These are phyloP conservation scores for Enteromius fasciolatus DNA, from an alignment of 2,797 vertebrate species.

Conservation along the genomic window DNA sequence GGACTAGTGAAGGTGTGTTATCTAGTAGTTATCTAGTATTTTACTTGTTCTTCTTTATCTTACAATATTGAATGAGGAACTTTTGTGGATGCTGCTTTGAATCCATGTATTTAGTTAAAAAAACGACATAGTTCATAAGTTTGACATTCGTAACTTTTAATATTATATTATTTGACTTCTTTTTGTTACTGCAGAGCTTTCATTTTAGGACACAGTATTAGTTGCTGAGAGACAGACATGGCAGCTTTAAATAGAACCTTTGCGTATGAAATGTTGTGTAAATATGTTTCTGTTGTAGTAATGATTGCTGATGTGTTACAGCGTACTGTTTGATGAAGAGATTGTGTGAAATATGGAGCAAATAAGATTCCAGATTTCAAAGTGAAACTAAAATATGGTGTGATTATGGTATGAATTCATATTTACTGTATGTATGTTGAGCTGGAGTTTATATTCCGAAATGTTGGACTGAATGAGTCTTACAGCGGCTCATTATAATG, in stretches of 20 bases:
- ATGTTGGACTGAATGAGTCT: constrained; percentile 44
- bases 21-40: neutral
- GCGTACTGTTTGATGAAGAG: neutral
- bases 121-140: neutral
- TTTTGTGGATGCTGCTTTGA: neutral
- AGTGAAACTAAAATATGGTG: neutral
- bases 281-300: constrained; percentile 1
- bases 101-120: neutral
- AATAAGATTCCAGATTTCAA: neutral
- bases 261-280: neutral
- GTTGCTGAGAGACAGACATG: constrained; percentile 14
- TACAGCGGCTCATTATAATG: constrained; percentile 23
- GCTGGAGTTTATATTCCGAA: constrained; percentile 28
- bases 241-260: constrained; percentile 27
- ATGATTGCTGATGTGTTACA: neutral
- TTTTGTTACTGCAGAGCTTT: neutral
- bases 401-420: neutral
- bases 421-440: constrained; percentile 27
- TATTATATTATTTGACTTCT: neutral
- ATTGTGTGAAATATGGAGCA: neutral
- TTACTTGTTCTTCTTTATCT: neutral
- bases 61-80: neutral
- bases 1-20: constrained; percentile 4
- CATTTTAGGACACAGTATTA: neutral
- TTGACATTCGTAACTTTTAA: neutral